A percentile compares a stretch with the other conserved stretches of the same genome.
Conservation (phyloP, 2,113 vertebrate genomes). For the Callipepla squamata region DNA sequence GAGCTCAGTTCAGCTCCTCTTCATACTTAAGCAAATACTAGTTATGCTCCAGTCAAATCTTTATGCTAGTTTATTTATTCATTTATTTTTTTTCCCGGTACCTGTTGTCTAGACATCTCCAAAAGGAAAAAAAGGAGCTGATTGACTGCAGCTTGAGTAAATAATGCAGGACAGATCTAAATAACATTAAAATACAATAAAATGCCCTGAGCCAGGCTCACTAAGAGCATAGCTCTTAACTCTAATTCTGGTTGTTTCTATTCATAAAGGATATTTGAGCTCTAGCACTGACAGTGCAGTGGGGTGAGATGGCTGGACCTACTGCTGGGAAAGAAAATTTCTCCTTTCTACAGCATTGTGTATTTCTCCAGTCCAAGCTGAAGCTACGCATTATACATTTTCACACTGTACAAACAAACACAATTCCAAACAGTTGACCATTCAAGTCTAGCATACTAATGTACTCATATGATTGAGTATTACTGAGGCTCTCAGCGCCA, state of each 20-base stretch:
- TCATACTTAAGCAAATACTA: neutral
- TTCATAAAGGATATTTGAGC: neutral
- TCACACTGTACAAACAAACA: neutral
- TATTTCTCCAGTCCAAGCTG: neutral
- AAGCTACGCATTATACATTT: neutral
- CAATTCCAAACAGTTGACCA: neutral
- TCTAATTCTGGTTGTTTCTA: neutral
- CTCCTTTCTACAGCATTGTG: neutral
- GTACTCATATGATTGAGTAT: neutral
- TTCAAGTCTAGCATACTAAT: neutral
- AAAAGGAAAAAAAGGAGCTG: neutral
- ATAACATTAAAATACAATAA: neutral
- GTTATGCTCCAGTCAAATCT: neutral
- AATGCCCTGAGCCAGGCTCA: neutral
- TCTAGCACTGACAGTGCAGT: neutral
- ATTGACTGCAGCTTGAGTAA: neutral
- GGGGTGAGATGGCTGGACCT: neutral
- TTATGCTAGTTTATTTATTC: neutral
- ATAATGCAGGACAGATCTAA: neutral
- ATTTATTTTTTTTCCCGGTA: neutral
- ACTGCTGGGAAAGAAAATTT: neutral
- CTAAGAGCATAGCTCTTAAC: neutral
- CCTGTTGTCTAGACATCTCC: neutral
- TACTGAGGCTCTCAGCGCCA: neutral
- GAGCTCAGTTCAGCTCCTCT: neutral